phyloP scores from a whole-genome alignment of 2,113 vertebrate species.

The Climacteris rufus region DNA sequence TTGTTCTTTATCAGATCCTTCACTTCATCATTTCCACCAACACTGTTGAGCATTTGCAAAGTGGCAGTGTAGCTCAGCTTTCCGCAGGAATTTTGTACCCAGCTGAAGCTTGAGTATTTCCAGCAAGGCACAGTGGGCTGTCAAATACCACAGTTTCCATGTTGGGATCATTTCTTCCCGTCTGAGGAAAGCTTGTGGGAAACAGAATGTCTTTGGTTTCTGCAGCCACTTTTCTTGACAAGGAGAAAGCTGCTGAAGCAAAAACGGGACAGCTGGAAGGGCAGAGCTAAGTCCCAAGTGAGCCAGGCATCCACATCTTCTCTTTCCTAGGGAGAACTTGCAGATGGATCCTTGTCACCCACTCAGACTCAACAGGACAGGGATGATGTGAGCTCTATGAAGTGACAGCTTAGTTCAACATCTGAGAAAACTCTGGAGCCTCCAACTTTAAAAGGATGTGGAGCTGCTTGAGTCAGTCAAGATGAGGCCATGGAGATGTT shows the following conservation, averaged over 20 bases:
- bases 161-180: slow-evolving; percentile 19
- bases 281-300: neutral
- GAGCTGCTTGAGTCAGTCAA: neutral
- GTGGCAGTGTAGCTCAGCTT: neutral
- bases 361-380: neutral
- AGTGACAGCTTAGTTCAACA: neutral
- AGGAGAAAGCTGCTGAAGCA: neutral
- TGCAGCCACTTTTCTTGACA: neutral
- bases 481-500: neutral
- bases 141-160: slow-evolving; percentile 14
- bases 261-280: neutral
- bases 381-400: neutral
- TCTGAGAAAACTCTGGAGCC: neutral
- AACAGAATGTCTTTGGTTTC: neutral
- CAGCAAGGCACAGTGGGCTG: slow-evolving; percentile 38
- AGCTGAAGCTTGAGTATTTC: slow-evolving; percentile 41
- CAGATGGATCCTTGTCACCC: neutral
- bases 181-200: slow-evolving; percentile 43
- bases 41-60: neutral
- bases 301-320: neutral
- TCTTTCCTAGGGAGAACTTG: neutral
- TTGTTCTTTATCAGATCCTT: neutral
- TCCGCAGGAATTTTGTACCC: neutral
- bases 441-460: neutral
- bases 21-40: neutral